Percentiles rank a stretch among this genome's conserved stretches.
Conservation (phyloP, 2,888 invertebrate genomes). For the Entomobrya proxima region DNA sequence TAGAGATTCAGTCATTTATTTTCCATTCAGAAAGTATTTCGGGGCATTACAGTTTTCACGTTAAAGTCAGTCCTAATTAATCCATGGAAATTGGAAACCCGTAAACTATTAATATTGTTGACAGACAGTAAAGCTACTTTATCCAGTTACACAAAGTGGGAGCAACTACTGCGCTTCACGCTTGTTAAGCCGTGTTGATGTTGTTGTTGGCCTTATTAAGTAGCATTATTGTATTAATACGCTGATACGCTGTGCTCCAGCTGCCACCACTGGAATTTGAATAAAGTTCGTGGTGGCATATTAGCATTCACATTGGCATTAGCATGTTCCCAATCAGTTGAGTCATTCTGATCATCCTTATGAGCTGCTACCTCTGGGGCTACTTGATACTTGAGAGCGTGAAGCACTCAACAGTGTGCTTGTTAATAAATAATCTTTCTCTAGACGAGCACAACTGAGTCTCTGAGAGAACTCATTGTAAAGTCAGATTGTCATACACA, state of each 20-base stretch:
- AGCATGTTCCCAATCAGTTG: too few species aligned
- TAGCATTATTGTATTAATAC: slow-evolving; percentile 21
- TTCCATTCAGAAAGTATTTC: neutral
- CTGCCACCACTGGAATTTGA: slow-evolving; percentile 22
- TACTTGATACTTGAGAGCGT: neutral
- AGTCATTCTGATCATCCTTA: neutral
- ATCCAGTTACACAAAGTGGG: slow-evolving; percentile 17
- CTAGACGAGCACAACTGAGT: too few species aligned
- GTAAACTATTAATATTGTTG: slow-evolving; percentile 42
- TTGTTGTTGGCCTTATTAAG: slow-evolving; percentile 1
- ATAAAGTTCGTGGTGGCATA: neutral
- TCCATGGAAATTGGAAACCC: slow-evolving; percentile 45
- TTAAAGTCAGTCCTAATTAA: slow-evolving; percentile 43
- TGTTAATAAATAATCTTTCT: too few species aligned
- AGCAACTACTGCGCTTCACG: too few species aligned
- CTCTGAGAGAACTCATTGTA: too few species aligned
- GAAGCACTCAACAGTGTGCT: too few species aligned
- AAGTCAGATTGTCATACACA: too few species aligned
- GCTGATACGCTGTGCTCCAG: neutral
- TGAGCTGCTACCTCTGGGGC: too few species aligned
- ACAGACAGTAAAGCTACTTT: slow-evolving; percentile 39
- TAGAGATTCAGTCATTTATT: neutral
- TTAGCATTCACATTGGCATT: neutral
- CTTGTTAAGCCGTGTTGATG: neutral
- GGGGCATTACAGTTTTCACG: neutral